phyloP scores from a whole-genome alignment of 2,888 invertebrate genomes.

The Phania funesta region DNA sequence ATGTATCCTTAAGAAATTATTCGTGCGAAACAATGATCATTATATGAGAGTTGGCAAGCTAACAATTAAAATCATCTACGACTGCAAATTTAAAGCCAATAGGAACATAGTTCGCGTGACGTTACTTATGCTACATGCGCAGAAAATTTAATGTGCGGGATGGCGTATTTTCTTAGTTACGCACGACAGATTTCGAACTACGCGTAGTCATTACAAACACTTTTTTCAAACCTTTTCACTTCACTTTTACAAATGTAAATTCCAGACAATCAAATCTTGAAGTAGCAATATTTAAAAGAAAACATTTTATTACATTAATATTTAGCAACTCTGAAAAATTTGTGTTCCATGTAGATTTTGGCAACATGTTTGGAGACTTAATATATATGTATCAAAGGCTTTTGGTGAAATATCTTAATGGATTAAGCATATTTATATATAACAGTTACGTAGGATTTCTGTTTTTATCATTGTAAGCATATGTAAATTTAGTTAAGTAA shows the following conservation, averaged over 20 bases:
- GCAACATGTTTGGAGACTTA: slow-evolving; percentile 28
- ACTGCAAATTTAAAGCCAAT: no score
- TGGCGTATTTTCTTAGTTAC: no score
- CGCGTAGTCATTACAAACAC: no score
- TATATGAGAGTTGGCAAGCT: no score
- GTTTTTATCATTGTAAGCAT: neutral
- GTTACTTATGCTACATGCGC: no score
- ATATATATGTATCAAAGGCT: slow-evolving; percentile 29
- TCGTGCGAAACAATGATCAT: no score
- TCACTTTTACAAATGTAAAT: neutral
- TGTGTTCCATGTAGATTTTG: slow-evolving; percentile 38
- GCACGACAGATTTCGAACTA: no score
- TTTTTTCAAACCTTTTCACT: no score
- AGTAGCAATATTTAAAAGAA: neutral
- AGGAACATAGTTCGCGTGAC: no score
- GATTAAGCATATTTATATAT: neutral
- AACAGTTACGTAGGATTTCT: slow-evolving; percentile 7
- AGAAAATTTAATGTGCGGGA: no score
- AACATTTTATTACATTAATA: slow-evolving; percentile 11
- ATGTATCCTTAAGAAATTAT: no score
- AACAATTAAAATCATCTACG: no score
- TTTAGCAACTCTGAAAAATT: slow-evolving; percentile 25
- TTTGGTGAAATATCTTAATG: slow-evolving; percentile 25
- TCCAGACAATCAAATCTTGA: neutral
- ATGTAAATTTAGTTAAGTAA: slow-evolving; percentile 37